Evolutionary conservation across 2,888 invertebrate species (phyloP).

Genomic region (Eilema caniola): DNA sequence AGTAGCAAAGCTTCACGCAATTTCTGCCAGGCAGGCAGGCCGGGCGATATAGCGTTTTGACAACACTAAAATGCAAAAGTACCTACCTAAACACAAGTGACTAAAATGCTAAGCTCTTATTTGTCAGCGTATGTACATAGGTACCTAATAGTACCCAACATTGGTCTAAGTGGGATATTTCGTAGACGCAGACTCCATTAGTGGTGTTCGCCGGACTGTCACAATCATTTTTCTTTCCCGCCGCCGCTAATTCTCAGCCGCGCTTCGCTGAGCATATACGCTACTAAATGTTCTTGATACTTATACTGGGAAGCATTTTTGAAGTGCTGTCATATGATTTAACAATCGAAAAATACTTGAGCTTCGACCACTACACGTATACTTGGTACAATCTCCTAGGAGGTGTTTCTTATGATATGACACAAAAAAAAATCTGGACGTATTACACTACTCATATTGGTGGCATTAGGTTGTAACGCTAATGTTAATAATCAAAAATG

Average conservation of each 20-base stretch:
- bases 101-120: slow-evolving; percentile 30
- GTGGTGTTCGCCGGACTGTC: slow-evolving; percentile 85
- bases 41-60: too few relatives aligned
- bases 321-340: background rate
- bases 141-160: slow-evolving; percentile 34
- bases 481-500: too few relatives aligned
- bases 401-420: too few relatives aligned
- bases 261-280: slow-evolving; percentile 77
- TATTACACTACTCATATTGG: too few relatives aligned
- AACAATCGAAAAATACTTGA: too few relatives aligned
- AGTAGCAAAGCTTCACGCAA: too few relatives aligned
- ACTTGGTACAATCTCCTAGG: too few relatives aligned
- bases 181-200: slow-evolving; percentile 86
- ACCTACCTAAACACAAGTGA: background rate
- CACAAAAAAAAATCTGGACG: too few relatives aligned
- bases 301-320: slow-evolving; percentile 38
- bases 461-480: too few relatives aligned
- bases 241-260: slow-evolving; percentile 84
- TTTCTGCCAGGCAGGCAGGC: too few relatives aligned
- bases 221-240: slow-evolving; percentile 87
- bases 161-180: slow-evolving; percentile 80
- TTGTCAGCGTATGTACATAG: slow-evolving; percentile 9
- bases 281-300: slow-evolving; percentile 61
- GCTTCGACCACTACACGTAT: too few relatives aligned
- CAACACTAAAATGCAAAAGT: background rate